A percentile compares a stretch with the other conserved stretches of the same genome.
Evolutionary conservation across 2,888 invertebrate species (phyloP).

Genomic region (Dicyrtomina minuta): DNA sequence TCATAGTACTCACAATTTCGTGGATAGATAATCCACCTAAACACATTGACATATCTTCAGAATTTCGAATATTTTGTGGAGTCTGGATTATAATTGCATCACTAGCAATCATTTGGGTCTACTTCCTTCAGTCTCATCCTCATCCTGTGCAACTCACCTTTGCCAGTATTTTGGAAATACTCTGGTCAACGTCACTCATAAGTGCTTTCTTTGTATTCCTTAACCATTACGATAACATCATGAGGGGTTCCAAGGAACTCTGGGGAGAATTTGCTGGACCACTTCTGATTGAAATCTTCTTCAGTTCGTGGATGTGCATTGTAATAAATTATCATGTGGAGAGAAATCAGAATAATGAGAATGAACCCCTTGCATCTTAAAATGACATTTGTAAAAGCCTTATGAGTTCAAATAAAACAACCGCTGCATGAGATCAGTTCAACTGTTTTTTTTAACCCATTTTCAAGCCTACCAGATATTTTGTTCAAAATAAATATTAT

Average conservation of each 20-base stretch:
- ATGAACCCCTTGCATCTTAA: too few relatives aligned
- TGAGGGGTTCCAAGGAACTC: neutral
- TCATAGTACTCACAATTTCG: neutral
- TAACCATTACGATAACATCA: constrained; percentile 1
- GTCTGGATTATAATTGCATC: neutral
- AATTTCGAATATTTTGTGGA: neutral
- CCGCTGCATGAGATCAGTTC: too few relatives aligned
- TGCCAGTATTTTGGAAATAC: neutral
- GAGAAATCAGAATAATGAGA: too few relatives aligned
- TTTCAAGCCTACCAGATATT: too few relatives aligned
- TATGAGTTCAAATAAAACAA: too few relatives aligned
- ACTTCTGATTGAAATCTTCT: neutral
- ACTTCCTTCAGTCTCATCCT: constrained; percentile 1
- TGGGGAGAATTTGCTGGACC: constrained; percentile 23
- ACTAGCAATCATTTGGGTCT: neutral
- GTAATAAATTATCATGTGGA: constrained; percentile 17
- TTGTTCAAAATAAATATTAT: too few relatives aligned
- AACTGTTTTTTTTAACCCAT: too few relatives aligned
- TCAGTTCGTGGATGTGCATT: neutral
- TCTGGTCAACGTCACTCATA: neutral
- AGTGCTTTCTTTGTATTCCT: constrained; percentile 2
- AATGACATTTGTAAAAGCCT: too few relatives aligned
- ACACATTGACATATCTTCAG: neutral
- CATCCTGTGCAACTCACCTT: neutral
- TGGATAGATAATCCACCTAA: constrained; percentile 8